Evolutionary conservation across 2,113 vertebrate genomes (phyloP), one percentile per base, ranked within the genome.

Genomic region (Silurus asotus): DNA sequence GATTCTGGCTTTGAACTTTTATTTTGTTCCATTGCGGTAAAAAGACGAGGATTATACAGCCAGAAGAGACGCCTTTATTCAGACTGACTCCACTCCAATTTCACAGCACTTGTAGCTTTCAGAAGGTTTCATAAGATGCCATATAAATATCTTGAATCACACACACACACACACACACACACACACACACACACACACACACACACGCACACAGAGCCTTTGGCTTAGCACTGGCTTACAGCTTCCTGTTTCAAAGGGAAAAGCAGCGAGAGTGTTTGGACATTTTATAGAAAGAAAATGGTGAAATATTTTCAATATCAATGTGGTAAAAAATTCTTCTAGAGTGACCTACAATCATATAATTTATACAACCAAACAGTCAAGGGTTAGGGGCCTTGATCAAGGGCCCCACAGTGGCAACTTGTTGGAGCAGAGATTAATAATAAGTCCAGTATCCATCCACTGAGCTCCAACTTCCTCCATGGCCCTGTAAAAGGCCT

Each of bases 61-160:
- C 59, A 79, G 59, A 79, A 28, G 77, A 79, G 77, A 37, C 15
- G 56, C 58, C 55, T 37, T 59, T 58, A 79, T 79, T 79, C 56
- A 79, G 55, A 59, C 14, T 19, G 28, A 45, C 28, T 79, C 55
- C 55, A 45, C 74, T 76, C 49, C 74, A 79, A 79, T 59, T 79
- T 79, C 56, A 79, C 77, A 79, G 77, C 77, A 79, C 55, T 59
- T 79, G 56, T 79, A 79, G 77, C 53, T 79, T 59, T 79, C 55
- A 59, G 56, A 79, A 79, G 77, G 77, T 79, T 79, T 79, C 77
- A 79, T 20, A 20, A 79, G 56, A 79, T 59, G 77, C 17, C 28
- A 45, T 10, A 37, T 28, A 25, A 79, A 37, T 79, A 79, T 37
- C 77, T 59, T 45, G 37, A 37, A 37, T 17, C 25, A 56, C 51